Conservation (phyloP, 2,888 invertebrate genomes). For the Megaustenia siamemsis region DNA sequence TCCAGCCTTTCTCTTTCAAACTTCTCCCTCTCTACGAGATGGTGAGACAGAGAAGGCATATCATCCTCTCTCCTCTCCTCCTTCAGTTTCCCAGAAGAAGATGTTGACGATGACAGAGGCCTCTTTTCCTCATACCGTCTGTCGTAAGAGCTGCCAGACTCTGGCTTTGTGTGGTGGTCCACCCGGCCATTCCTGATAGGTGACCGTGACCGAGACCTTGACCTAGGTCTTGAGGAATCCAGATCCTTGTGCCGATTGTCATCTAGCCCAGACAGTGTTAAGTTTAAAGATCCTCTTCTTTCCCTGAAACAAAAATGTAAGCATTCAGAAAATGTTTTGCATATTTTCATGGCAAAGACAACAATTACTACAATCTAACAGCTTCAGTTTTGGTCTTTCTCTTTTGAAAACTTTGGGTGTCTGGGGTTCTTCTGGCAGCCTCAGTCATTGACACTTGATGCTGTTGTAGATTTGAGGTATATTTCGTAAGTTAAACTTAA, state of each 20-base stretch:
- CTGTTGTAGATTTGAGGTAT: too few relatives aligned
- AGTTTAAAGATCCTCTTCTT: conserved; percentile 27
- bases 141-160: conserved; percentile 62
- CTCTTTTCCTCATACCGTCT: conserved; percentile 60
- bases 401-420: too few relatives aligned
- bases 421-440: too few relatives aligned
- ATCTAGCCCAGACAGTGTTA: conserved; percentile 30
- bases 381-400: conserved; percentile 60
- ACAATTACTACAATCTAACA: background rate
- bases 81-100: conserved; percentile 64
- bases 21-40: conserved; percentile 56
- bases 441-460: too few relatives aligned
- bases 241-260: conserved; percentile 32
- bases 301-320: conserved; percentile 39
- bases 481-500: too few relatives aligned
- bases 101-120: conserved; percentile 16
- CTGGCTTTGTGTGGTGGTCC: conserved; percentile 66
- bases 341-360: background rate
- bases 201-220: conserved; percentile 71
- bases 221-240: conserved; percentile 55
- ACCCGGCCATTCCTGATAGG: conserved; percentile 71
- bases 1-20: conserved; percentile 59
- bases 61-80: conserved; percentile 70
- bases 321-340: too few relatives aligned
- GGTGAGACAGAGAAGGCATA: conserved; percentile 36